Evolutionary conservation across 2,888 invertebrate genomes (phyloP).

Genomic region (Arrhopalites spinosus): DNA sequence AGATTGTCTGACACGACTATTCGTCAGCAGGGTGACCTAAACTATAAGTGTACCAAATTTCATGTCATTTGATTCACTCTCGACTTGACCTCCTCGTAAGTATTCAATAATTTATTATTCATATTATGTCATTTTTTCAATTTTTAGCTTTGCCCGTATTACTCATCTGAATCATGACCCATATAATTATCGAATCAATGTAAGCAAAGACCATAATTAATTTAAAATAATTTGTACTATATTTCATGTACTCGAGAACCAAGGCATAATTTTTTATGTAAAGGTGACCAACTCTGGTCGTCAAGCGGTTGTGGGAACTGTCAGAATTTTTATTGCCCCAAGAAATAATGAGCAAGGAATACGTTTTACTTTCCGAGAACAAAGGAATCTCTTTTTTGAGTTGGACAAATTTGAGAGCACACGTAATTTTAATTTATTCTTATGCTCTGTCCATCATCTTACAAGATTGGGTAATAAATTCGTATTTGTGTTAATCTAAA

Average conservation of each 20-base stretch:
- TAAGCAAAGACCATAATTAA: conserved; percentile 32
- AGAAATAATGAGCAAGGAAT: conserved; percentile 66
- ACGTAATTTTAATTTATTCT: too few relatives aligned
- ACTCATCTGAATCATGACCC: conserved; percentile 57
- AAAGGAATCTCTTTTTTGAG: conserved; percentile 71
- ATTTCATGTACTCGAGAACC: not conserved
- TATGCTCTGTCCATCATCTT: too few relatives aligned
- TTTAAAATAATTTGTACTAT: not conserved
- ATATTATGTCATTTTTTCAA: too few relatives aligned
- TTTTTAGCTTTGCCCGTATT: conserved; percentile 40
- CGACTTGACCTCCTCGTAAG: too few relatives aligned
- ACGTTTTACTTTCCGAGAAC: conserved; percentile 68
- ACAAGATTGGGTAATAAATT: too few relatives aligned
- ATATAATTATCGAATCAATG: conserved; percentile 56
- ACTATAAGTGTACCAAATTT: too few relatives aligned
- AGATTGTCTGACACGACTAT: too few relatives aligned
- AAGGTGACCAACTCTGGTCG: conserved; percentile 58
- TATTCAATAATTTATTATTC: too few relatives aligned
- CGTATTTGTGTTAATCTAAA: conserved; percentile 57
- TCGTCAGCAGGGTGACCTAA: too few relatives aligned
- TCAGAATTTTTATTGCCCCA: conserved; percentile 74
- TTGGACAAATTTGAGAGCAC: conserved; percentile 72
- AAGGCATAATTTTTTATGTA: not conserved
- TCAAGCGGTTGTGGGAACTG: conserved; percentile 66
- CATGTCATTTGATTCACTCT: too few relatives aligned